Conservation (phyloP, 2,888 invertebrate species). For the Octodonta nipae region DNA sequence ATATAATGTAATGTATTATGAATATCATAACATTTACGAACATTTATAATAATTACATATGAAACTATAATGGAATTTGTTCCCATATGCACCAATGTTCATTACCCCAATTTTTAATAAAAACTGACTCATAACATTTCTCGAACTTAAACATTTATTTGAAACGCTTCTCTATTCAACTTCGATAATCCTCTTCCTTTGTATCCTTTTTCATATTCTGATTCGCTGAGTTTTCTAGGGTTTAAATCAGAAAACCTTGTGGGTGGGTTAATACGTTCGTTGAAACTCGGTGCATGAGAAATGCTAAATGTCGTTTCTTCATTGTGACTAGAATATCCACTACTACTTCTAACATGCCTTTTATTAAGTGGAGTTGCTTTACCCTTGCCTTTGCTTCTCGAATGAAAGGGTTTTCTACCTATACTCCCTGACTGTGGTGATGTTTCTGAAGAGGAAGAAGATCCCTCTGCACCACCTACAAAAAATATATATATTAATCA, state of each 20-base stretch:
- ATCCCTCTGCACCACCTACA: conserved; percentile 58
- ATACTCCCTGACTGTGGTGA: conserved; percentile 49
- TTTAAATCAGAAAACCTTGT: conserved; percentile 68
- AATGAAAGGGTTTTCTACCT: conserved; percentile 49
- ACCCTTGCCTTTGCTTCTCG: conserved; percentile 51
- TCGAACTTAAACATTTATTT: conserved; percentile 59
- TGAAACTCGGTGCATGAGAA: conserved; percentile 67
- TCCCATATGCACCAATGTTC: no score
- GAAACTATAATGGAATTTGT: no score
- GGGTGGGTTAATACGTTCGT: conserved; percentile 74
- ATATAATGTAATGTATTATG: no score
- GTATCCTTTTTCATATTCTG: conserved; percentile 36
- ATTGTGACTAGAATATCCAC: conserved; percentile 71
- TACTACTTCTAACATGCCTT: conserved; percentile 62
- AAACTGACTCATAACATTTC: no score
- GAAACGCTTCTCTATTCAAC: conserved; percentile 54
- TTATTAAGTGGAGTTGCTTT: conserved; percentile 46
- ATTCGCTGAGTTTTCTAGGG: conserved; percentile 35
- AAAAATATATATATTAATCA: conserved; percentile 4
- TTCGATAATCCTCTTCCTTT: conserved; percentile 34
- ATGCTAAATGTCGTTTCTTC: conserved; percentile 77
- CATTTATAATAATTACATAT: no score
- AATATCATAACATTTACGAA: no score
- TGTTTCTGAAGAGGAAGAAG: conserved; percentile 67
- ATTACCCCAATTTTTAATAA: no score